phyloP scores from a whole-genome alignment of 2,888 invertebrate genomes.

The Diplazon laetatorius region DNA sequence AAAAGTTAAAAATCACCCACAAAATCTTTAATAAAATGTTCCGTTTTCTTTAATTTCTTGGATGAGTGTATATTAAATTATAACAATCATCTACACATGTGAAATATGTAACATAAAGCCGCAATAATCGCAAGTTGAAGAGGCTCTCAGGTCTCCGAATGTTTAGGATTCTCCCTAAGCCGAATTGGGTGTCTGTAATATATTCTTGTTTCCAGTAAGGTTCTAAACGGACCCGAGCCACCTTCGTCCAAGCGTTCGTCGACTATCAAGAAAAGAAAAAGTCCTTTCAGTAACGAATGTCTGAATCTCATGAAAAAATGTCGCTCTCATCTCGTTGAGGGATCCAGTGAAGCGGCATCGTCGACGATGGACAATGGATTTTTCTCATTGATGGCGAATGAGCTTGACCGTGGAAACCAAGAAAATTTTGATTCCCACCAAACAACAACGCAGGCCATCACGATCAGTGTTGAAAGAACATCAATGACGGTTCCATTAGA shows the following conservation, averaged over 20 bases:
- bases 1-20: no score
- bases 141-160: no score
- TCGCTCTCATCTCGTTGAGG: background rate
- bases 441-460: background rate
- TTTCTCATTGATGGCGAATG: background rate
- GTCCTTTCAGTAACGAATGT: background rate
- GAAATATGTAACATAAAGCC: no score
- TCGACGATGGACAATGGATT: background rate
- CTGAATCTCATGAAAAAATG: background rate
- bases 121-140: no score
- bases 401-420: background rate
- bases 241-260: background rate
- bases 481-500: background rate
- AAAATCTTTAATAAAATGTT: no score
- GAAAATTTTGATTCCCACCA: background rate
- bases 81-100: no score
- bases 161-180: no score
- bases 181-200: background rate
- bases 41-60: no score
- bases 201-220: background rate
- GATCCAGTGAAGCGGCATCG: background rate
- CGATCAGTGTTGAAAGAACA: background rate
- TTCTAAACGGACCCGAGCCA: background rate
- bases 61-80: no score
- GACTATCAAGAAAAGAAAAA: constrained; percentile 2